Percentiles rank a stretch among this genome's conserved stretches.
Conservation (phyloP, 2,797 vertebrate genomes). For the Sebastes kiyomatsui region DNA sequence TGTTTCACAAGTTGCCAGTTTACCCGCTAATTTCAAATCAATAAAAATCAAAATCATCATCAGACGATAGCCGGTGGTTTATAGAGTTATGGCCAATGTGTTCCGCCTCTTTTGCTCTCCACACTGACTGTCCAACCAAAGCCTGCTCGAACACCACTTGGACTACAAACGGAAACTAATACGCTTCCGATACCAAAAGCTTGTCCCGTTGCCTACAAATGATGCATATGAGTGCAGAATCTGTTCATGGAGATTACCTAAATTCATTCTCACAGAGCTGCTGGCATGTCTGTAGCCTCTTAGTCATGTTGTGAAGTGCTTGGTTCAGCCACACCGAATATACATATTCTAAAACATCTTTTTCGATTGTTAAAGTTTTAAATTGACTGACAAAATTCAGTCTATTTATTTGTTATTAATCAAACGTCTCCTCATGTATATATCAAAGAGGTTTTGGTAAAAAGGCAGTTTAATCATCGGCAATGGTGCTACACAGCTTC, state of each 20-base stretch:
- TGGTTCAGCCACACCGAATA: not conserved
- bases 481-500: not conserved
- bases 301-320: not conserved
- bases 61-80: not conserved
- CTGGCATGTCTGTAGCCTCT: not conserved
- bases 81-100: fast-evolving
- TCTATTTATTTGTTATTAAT: not conserved
- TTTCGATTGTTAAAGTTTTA: not conserved
- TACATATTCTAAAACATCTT: not conserved
- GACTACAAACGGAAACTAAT: fast-evolving
- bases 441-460: not conserved
- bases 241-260: too few species aligned
- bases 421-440: not conserved
- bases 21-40: not conserved
- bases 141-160: not conserved
- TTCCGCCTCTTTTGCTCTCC: not conserved
- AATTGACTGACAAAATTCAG: not conserved
- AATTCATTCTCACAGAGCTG: not conserved
- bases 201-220: not conserved
- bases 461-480: not conserved
- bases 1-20: not conserved
- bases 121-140: not conserved
- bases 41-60: not conserved
- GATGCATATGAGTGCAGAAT: not conserved
- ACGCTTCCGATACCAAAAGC: not conserved